phyloP scores from a whole-genome alignment of 2,113 vertebrate genomes.

The Isichthys henryi region DNA sequence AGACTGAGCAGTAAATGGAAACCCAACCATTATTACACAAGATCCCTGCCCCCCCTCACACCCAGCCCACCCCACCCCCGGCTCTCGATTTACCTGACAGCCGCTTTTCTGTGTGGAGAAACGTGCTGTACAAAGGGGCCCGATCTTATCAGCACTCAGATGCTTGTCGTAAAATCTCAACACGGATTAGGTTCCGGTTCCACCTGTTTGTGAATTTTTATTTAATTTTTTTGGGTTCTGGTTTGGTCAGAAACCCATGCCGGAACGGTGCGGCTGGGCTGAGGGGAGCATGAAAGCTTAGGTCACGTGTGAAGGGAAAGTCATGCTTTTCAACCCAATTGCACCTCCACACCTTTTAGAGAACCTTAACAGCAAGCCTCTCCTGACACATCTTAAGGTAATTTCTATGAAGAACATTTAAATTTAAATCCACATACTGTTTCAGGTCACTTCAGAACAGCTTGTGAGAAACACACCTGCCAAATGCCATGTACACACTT shows the following conservation, averaged over 20 bases:
- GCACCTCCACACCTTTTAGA: not conserved
- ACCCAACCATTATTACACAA: conserved; percentile 9
- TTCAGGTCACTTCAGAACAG: not conserved
- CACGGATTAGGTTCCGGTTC: conserved; percentile 3
- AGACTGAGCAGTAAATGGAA: not conserved
- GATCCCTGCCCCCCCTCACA: not conserved
- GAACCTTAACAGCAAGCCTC: not conserved
- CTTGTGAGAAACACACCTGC: not conserved
- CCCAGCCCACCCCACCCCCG: not conserved
- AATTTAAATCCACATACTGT: not conserved
- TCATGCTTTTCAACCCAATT: not conserved
- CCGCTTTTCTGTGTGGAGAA: not conserved
- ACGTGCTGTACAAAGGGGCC: not conserved
- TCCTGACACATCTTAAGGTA: not conserved
- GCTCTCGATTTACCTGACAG: conserved; percentile 1
- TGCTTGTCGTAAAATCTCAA: conserved; percentile 15
- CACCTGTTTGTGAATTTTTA: not conserved
- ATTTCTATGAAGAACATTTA: not conserved
- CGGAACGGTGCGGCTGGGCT: not conserved
- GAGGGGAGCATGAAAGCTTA: not conserved
- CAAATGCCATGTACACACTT: not conserved
- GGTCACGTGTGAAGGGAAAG: not conserved
- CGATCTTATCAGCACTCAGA: conserved; percentile 25
- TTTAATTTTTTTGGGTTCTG: not conserved
- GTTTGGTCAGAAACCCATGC: not conserved